These are phyloP conservation scores for Dermatophagoides farinae DNA, from an alignment of 1,140 invertebrate species.

Conservation along the genomic window DNA sequence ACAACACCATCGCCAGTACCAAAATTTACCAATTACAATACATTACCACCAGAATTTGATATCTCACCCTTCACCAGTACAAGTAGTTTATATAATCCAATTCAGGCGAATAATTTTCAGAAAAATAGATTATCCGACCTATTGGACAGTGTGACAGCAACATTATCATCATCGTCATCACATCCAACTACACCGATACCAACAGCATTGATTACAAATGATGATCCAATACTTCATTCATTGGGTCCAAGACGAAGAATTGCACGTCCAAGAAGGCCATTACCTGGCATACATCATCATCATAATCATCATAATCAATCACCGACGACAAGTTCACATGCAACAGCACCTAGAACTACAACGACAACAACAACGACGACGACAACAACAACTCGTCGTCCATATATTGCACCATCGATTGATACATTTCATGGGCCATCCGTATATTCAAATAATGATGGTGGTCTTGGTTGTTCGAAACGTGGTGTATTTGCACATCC, in stretches of 20 bases:
- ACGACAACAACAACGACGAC: conserved; percentile 1
- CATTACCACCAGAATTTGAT: conserved; percentile 12
- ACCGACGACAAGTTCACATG: neutral
- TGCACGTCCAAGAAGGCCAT: neutral
- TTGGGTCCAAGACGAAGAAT: conserved; percentile 4
- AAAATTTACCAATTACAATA: conserved; percentile 10
- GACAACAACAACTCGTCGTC: conserved; percentile 3
- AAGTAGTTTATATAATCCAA: neutral
- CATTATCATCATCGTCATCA: neutral
- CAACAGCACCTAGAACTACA: neutral
- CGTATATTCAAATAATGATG: conserved; percentile 13
- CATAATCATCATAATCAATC: neutral
- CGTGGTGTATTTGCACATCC: conserved; percentile 21
- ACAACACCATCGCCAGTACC: neutral
- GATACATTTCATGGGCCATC: conserved; percentile 13
- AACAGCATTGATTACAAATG: too few species aligned
- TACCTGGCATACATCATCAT: neutral
- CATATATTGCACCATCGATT: neutral
- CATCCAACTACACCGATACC: conserved; percentile 1
- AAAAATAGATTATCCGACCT: neutral
- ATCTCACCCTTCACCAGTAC: conserved; percentile 9
- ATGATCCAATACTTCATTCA: too few species aligned
- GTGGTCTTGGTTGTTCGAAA: conserved; percentile 18
- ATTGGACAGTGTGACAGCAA: neutral
- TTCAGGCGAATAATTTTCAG: neutral